Conservation (phyloP, 2,888 invertebrate species). For the Netelia melanura region DNA sequence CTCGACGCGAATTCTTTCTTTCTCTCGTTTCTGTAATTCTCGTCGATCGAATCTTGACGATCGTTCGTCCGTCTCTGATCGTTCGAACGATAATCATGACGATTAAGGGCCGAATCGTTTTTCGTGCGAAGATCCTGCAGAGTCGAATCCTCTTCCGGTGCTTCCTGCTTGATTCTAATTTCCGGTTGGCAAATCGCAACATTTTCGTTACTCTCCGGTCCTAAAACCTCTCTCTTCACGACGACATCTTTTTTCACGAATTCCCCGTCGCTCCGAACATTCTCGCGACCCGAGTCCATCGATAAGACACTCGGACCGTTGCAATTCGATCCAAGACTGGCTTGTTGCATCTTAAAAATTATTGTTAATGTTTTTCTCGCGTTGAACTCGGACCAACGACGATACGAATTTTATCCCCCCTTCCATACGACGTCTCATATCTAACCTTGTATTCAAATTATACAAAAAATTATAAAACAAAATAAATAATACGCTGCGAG, state of each 20-base stretch:
- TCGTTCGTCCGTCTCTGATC: conserved; percentile 6
- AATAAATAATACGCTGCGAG: neutral
- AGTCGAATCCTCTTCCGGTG: conserved; percentile 57
- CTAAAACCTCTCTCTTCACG: conserved; percentile 70
- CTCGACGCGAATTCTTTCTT: conserved; percentile 38
- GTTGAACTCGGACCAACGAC: neutral
- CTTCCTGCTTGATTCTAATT: conserved; percentile 77
- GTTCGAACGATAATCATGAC: conserved; percentile 22
- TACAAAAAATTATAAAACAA: neutral
- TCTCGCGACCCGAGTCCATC: conserved; percentile 48
- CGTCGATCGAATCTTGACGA: conserved; percentile 11
- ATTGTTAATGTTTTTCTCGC: conserved; percentile 9
- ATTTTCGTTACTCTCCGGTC: conserved; percentile 59
- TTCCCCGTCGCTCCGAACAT: conserved; percentile 41
- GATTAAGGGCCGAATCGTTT: neutral
- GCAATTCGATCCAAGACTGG: conserved; percentile 74
- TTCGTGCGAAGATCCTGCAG: conserved; percentile 25
- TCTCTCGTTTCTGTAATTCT: conserved; percentile 49
- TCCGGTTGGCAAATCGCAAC: conserved; percentile 60
- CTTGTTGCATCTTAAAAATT: conserved; percentile 78
- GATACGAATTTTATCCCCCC: neutral
- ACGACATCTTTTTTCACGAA: conserved; percentile 55
- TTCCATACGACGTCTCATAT: neutral
- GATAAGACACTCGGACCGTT: conserved; percentile 18
- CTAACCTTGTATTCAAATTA: neutral